These are phyloP conservation scores for Leucoma salicis DNA, from an alignment of 2,888 invertebrate genomes.

Conservation along the genomic window DNA sequence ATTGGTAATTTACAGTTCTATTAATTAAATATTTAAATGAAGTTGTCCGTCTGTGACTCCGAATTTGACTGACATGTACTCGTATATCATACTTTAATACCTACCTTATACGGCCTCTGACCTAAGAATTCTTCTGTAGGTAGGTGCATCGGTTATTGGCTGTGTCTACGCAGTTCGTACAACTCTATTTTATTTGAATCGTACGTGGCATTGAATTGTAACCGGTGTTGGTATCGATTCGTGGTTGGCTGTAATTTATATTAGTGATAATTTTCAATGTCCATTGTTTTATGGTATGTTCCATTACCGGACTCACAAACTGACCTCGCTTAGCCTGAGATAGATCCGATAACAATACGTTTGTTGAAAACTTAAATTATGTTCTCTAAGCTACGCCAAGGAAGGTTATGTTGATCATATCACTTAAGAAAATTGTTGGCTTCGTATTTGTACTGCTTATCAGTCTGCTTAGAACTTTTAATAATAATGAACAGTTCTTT, in stretches of 20 bases:
- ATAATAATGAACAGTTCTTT: conserved; percentile 35
- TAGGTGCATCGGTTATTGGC: no score
- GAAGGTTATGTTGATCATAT: conserved; percentile 57
- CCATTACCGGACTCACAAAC: conserved; percentile 19
- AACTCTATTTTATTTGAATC: no score
- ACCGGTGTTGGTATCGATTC: conserved; percentile 9
- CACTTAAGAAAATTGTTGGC: conserved; percentile 48
- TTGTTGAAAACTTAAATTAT: conserved; percentile 65
- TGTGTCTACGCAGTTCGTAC: no score
- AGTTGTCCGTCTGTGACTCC: no score
- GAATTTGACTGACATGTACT: no score
- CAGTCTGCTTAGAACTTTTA: conserved; percentile 36
- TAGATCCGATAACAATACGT: conserved; percentile 58
- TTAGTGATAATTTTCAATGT: conserved; percentile 39
- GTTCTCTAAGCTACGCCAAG: conserved; percentile 46
- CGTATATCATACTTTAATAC: no score
- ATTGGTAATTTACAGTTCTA: no score
- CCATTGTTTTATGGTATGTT: conserved; percentile 42
- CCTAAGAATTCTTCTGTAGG: no score
- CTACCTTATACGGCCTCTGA: no score
- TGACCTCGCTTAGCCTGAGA: conserved; percentile 38
- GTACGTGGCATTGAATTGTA: no score
- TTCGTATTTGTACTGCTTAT: conserved; percentile 44
- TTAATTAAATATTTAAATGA: no score
- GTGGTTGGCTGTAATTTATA: conserved; percentile 24